These are phyloP conservation scores for Stegastes partitus DNA, from an alignment of 2,113 vertebrate genomes.

Conservation along the genomic window DNA sequence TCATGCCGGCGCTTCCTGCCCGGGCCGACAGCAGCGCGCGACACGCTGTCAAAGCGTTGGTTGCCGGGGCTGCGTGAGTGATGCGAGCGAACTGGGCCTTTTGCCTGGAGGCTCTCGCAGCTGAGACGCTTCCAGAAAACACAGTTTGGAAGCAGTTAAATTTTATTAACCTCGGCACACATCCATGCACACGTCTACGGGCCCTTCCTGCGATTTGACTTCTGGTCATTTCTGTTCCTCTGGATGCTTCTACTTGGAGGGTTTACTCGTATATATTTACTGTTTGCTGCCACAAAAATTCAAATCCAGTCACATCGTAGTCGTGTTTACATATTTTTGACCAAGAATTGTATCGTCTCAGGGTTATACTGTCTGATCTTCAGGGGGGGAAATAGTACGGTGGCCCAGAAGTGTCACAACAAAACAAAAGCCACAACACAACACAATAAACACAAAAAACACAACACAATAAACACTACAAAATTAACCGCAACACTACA, in stretches of 20 bases:
- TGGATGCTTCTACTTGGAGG: constrained; percentile 8
- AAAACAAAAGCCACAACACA: too few species aligned
- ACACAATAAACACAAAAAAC: too few species aligned
- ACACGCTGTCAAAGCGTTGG: constrained; percentile 27
- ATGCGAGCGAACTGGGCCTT: constrained; percentile 33
- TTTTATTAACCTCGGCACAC: constrained; percentile 30
- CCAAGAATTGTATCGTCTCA: not conserved
- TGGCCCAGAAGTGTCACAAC: too few species aligned
- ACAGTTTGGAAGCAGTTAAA: constrained; percentile 34
- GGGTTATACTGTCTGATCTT: not conserved
- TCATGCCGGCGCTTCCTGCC: constrained; percentile 24
- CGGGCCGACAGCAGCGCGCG: constrained; percentile 18
- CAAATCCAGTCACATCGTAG: too few species aligned
- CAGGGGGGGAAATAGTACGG: too few species aligned
- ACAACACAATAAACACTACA: too few species aligned
- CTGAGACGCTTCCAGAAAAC: constrained; percentile 38
- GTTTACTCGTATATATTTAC: not conserved
- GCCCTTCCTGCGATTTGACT: constrained; percentile 16
- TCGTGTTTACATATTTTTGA: too few species aligned
- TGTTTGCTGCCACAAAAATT: not conserved
- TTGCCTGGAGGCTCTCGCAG: constrained; percentile 22
- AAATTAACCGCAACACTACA: too few species aligned
- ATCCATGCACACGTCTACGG: constrained; percentile 1
- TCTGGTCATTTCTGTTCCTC: constrained; percentile 14
- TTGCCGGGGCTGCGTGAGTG: constrained; percentile 23